Percentiles rank a stretch among this genome's conserved stretches.
These are phyloP conservation scores for Luperina testacea DNA, from an alignment of 2,888 invertebrate genomes.

Conservation along the genomic window DNA sequence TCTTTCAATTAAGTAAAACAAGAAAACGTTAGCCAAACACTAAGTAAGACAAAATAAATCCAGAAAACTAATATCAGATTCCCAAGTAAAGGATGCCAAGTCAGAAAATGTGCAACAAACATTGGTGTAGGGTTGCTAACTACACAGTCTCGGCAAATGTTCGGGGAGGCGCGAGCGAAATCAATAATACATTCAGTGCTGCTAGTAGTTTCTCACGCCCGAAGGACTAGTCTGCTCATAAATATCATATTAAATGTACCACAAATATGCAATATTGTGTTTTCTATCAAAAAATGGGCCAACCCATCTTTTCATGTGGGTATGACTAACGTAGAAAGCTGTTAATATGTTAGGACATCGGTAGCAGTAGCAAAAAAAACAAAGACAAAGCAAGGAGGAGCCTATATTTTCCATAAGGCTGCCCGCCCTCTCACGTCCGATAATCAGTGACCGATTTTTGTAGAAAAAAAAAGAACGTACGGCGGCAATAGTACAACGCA, in stretches of 20 bases:
- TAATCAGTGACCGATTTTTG: too few relatives aligned
- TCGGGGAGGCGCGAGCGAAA: slow-evolving; percentile 13
- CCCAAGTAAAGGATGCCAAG: slow-evolving; percentile 9
- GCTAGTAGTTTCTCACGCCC: slow-evolving; percentile 30
- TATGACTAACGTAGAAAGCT: background rate
- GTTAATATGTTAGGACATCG: background rate
- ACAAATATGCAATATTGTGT: slow-evolving; percentile 9
- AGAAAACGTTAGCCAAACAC: background rate
- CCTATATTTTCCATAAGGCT: background rate
- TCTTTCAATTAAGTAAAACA: slow-evolving; percentile 2
- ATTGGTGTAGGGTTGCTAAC: slow-evolving; percentile 23
- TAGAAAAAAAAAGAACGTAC: too few relatives aligned
- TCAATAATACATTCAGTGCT: slow-evolving; percentile 50
- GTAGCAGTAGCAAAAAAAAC: background rate
- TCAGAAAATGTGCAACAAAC: slow-evolving; percentile 38
- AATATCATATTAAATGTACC: slow-evolving; percentile 16
- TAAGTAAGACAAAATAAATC: background rate
- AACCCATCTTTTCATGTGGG: background rate
- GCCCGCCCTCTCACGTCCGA: too few relatives aligned
- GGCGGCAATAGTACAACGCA: too few relatives aligned
- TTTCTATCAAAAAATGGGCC: background rate
- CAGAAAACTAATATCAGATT: slow-evolving; percentile 9
- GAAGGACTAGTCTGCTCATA: slow-evolving; percentile 20
- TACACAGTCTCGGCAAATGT: slow-evolving; percentile 6
- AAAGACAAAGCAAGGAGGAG: background rate